phyloP scores from a whole-genome alignment of 2,797 vertebrate genomes.

The Pseudocheirus occidentalis region DNA sequence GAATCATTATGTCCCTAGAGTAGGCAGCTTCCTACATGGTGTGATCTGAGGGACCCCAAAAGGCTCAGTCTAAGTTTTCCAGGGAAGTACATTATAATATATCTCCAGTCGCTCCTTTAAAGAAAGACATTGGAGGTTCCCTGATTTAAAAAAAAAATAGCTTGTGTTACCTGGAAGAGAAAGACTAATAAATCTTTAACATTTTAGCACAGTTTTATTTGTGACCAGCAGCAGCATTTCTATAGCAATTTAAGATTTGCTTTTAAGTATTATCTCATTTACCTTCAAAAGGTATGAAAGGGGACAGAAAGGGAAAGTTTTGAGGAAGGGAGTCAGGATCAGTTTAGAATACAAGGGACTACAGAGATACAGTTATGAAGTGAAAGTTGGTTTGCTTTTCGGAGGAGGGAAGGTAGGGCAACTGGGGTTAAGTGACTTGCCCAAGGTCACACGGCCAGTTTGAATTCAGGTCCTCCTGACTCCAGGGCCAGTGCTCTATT shows the following conservation, averaged over 20 bases:
- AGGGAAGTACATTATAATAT: not conserved
- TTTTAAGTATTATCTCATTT: not conserved
- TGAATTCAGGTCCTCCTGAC: too few species aligned
- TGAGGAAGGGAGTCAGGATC: not conserved
- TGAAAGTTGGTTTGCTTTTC: too few species aligned
- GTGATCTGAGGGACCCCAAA: constrained; percentile 13
- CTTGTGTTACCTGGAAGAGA: not conserved
- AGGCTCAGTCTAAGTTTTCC: not conserved
- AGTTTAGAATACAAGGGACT: not conserved
- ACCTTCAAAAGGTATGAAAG: not conserved
- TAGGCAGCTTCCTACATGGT: not conserved
- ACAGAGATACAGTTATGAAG: not conserved
- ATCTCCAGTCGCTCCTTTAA: not conserved
- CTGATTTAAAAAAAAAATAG: not conserved
- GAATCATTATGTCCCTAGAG: not conserved
- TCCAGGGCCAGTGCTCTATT: too few species aligned
- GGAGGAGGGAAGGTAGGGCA: too few species aligned
- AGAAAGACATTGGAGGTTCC: not conserved
- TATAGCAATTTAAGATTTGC: not conserved
- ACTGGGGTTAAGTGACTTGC: too few species aligned
- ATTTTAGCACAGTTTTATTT: not conserved
- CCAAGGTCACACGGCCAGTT: too few species aligned
- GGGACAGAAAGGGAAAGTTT: not conserved
- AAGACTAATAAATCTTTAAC: not conserved
- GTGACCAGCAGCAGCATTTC: not conserved